Conservation (phyloP, 2,888 invertebrate genomes). For the Sminthurides aquaticus region DNA sequence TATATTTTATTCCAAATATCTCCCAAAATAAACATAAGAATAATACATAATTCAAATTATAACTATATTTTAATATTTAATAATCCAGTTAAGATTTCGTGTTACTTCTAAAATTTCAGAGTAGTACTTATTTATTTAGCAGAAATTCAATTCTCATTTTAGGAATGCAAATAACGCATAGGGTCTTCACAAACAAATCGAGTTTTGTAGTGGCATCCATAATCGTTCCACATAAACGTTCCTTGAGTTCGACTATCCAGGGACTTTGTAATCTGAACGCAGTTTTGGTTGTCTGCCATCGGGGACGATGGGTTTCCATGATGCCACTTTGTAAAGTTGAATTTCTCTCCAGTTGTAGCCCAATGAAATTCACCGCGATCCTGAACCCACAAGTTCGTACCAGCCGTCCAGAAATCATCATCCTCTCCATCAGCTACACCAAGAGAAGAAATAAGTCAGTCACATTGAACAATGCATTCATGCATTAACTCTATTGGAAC, state of each 20-base stretch:
- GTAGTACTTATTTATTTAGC: not conserved
- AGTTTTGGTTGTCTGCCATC: slow-evolving; percentile 13
- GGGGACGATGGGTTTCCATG: not conserved
- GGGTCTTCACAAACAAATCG: slow-evolving; percentile 23
- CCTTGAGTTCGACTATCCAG: slow-evolving; percentile 2
- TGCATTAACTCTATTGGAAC: no score
- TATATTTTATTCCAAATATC: not conserved
- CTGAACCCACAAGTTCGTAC: slow-evolving; percentile 19
- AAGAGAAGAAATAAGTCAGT: no score
- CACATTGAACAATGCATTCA: no score
- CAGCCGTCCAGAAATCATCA: slow-evolving; percentile 22
- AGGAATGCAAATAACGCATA: not conserved
- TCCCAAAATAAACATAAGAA: not conserved
- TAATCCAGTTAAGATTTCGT: no score
- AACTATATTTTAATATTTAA: no score
- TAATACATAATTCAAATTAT: no score
- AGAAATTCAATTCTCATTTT: no score
- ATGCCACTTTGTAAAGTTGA: slow-evolving; percentile 18
- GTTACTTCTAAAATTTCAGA: no score
- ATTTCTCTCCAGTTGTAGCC: slow-evolving; percentile 12
- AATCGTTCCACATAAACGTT: slow-evolving; percentile 17
- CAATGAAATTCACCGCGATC: slow-evolving; percentile 10
- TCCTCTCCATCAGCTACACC: no score
- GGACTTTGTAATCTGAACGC: slow-evolving; percentile 15
- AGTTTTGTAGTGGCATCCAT: slow-evolving; percentile 18